Base-by-base conservation (phyloP, 2,888 invertebrate genomes). In the Oligia fasciuncula region DNA sequence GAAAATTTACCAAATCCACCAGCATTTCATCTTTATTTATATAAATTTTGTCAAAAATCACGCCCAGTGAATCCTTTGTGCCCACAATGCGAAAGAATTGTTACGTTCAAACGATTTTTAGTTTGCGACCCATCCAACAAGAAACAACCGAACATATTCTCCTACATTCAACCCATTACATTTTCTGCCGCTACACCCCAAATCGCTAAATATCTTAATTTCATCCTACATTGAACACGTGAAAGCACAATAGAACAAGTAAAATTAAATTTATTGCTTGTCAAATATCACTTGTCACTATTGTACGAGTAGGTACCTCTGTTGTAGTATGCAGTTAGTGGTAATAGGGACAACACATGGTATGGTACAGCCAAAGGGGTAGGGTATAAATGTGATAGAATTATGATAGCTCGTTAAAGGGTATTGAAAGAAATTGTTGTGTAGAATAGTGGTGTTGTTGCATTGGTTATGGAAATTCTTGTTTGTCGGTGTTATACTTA, bases 281-380 rank as follows among this genome's bases (percentile, higher is more conserved):
- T 95, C 95, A 96, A 94, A 95, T 94, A 93, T 92, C 95, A 96
- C 95, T 96, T 95, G 95, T 95, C 78, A 89, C 90, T 87, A 88
- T 91, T 89, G 92, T 94, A 29, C 29, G 29, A 29, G 29, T 29
- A 29, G 29, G 29, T 29, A 62, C 69, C 90, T 94, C 94, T 93
- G 93, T 93, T 93, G 93, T 93, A 76, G 80, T 83, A 89, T 88
- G 88, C 85, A 93, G 91, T 91, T 91, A 89, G 91, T 90, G 92
- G 94, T 96, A 97, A 96, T 97, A 94, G 96, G 91, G 91, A 85
- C 87, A 94, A 95, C 96, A 96, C 96, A 96, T 97, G 96, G 92
- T 93, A 40, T 63, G 88, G 91, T 90, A 81, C 85, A 86, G 83
- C 80, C 85, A 95, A 96, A 96, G 95, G 96, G 96, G 94, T 96